Evolutionary conservation across 2,113 vertebrate genomes (phyloP).

Genomic region (Sakesphorus luctuosus): DNA sequence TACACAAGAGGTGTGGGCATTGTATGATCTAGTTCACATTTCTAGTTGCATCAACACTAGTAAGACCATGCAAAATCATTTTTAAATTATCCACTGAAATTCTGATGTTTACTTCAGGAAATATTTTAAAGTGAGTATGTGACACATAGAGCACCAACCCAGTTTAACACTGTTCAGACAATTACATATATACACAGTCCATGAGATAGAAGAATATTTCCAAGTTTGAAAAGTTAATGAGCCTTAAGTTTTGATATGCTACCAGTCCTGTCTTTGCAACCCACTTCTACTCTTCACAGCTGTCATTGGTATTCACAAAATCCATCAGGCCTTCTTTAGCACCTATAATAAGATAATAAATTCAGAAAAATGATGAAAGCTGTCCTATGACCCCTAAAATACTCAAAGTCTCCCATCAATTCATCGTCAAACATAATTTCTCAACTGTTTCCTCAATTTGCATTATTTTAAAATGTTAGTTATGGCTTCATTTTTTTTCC

Average conservation of each 20-base stretch:
- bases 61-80: background rate
- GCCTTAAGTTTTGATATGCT: background rate
- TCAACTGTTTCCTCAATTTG: background rate
- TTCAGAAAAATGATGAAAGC: background rate
- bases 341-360: background rate
- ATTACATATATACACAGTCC: background rate
- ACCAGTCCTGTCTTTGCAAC: background rate
- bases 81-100: background rate
- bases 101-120: background rate
- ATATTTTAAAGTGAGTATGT: background rate
- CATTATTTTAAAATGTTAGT: background rate
- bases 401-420: background rate
- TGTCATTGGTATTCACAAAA: background rate
- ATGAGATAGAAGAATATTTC: background rate
- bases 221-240: background rate
- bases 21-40: background rate
- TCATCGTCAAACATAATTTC: background rate
- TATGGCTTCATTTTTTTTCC: background rate
- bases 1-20: background rate
- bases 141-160: background rate
- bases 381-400: background rate
- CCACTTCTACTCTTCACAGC: background rate
- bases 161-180: background rate
- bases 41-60: background rate
- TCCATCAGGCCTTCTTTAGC: background rate